Conservation (phyloP, 2,113 vertebrate genomes). For the Apodemus sylvaticus region DNA sequence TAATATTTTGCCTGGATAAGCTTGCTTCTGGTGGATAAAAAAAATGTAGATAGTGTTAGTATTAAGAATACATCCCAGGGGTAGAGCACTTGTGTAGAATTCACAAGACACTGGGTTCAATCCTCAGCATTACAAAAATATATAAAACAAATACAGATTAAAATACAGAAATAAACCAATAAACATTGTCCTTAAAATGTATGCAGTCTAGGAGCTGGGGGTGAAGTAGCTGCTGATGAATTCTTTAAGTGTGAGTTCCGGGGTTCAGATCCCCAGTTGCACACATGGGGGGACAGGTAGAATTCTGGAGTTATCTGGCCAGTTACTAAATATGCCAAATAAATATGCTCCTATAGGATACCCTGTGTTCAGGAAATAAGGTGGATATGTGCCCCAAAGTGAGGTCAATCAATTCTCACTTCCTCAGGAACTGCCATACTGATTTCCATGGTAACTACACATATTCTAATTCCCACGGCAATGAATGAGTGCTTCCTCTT, state of each 20-base stretch:
- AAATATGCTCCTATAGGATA: not conserved
- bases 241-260: not conserved
- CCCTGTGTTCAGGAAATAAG: not conserved
- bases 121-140: not conserved
- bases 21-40: conserved; percentile 18
- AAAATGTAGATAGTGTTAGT: not conserved
- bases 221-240: too few relatives aligned
- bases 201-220: not conserved
- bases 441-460: not conserved
- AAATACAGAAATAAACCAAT: not conserved
- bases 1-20: conserved; percentile 33
- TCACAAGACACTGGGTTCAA: not conserved
- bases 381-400: not conserved
- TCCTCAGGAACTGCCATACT: not conserved
- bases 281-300: not conserved
- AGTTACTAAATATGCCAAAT: not conserved
- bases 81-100: not conserved
- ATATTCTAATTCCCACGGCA: not conserved
- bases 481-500: not conserved
- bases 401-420: not conserved
- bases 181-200: not conserved
- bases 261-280: not conserved
- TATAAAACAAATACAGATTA: not conserved
- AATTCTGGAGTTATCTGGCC: not conserved
- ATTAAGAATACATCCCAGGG: not conserved